Evolutionary conservation across 2,113 vertebrate species (phyloP).

Genomic region (Telmatochromis sp.): DNA sequence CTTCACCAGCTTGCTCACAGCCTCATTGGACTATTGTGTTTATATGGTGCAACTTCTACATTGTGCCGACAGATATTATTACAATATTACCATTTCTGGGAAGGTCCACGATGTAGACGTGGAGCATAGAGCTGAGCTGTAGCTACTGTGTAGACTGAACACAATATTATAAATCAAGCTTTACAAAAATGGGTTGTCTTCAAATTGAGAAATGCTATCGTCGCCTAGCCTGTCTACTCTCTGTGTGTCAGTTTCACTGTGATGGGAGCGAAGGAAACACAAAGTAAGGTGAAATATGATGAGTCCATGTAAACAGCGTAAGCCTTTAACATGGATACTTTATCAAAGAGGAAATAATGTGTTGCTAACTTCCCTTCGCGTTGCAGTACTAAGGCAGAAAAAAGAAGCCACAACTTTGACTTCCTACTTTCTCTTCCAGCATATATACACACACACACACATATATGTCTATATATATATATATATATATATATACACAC

Average conservation of each 20-base stretch:
- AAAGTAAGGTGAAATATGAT: background rate
- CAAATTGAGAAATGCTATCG: background rate
- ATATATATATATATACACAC: fast-evolving
- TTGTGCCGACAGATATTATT: fast-evolving
- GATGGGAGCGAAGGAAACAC: background rate
- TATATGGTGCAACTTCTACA: background rate
- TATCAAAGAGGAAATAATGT: background rate
- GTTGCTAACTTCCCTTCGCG: background rate
- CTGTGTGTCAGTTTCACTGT: background rate
- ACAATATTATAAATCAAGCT: background rate
- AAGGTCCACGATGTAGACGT: background rate
- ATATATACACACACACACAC: fast-evolving
- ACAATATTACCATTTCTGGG: background rate
- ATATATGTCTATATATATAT: fast-evolving
- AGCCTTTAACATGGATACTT: background rate
- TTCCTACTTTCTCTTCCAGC: background rate
- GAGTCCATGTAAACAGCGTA: background rate
- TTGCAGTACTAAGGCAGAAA: background rate
- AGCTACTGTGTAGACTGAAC: background rate
- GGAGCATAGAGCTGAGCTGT: background rate
- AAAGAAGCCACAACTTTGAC: fast-evolving
- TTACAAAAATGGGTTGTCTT: background rate
- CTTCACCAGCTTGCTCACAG: background rate
- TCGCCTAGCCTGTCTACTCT: background rate
- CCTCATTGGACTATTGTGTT: background rate